phyloP scores from a whole-genome alignment of 2,888 invertebrate species.

The Resseliella maxima region DNA sequence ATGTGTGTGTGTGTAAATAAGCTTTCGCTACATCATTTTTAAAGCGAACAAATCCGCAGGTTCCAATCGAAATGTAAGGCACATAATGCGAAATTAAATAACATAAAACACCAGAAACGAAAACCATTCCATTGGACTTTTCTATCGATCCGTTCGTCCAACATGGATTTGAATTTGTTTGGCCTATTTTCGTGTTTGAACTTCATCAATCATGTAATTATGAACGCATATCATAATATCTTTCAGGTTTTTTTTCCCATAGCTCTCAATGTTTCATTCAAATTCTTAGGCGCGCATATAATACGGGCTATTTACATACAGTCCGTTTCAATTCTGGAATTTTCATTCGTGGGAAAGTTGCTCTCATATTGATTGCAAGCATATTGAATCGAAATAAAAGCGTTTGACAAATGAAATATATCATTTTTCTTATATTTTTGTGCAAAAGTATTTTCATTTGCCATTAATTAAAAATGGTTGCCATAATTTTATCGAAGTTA shows the following conservation, averaged over 20 bases:
- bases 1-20: no score
- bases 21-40: not conserved
- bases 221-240: constrained; percentile 46
- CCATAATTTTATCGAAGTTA: not conserved
- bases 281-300: not conserved
- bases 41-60: not conserved
- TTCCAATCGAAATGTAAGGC: not conserved
- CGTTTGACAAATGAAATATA: not conserved
- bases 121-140: not conserved
- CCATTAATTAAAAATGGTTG: not conserved
- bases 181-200: constrained; percentile 30
- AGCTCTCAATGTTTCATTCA: not conserved
- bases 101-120: not conserved
- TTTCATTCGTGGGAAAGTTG: no score
- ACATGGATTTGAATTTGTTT: not conserved
- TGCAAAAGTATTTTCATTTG: not conserved
- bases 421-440: not conserved
- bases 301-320: no score
- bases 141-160: not conserved
- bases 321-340: no score
- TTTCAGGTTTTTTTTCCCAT: not conserved
- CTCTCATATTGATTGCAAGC: no score
- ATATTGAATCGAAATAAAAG: no score
- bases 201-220: constrained; percentile 53
- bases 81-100: not conserved